These are phyloP conservation scores for Brenthis daphne DNA, from an alignment of 2,888 invertebrate genomes.

Conservation along the genomic window DNA sequence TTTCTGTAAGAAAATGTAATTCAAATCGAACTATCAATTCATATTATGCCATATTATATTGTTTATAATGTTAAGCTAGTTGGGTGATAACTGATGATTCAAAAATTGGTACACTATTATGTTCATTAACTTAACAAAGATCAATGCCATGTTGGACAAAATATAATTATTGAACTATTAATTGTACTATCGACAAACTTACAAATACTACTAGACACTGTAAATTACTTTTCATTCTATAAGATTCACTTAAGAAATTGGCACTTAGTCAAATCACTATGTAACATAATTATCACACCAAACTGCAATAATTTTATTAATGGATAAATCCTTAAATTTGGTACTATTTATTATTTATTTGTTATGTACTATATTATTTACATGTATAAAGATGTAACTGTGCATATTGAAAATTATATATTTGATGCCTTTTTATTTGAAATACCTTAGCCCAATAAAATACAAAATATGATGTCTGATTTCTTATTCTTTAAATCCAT, in stretches of 20 bases:
- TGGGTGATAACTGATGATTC: conserved; percentile 59
- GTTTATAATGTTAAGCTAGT: conserved; percentile 78
- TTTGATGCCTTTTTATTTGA: conserved; percentile 79
- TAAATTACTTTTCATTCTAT: conserved; percentile 60
- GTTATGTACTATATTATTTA: conserved; percentile 82
- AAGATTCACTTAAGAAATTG: conserved; percentile 64
- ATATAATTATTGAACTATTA: conserved; percentile 44
- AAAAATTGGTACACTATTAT: conserved; percentile 58
- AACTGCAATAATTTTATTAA: conserved; percentile 71
- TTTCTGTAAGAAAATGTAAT: conserved; percentile 77
- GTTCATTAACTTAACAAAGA: conserved; percentile 51
- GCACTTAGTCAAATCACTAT: conserved; percentile 75
- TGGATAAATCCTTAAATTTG: conserved; percentile 75
- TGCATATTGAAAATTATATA: conserved; percentile 81
- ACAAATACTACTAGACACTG: conserved; percentile 58
- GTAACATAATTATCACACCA: conserved; percentile 75
- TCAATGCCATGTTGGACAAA: conserved; percentile 65
- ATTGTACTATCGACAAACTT: conserved; percentile 53
- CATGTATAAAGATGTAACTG: conserved; percentile 82
- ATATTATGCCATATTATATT: conserved; percentile 80
- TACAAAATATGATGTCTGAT: conserved; percentile 50
- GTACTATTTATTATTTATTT: conserved; percentile 82
- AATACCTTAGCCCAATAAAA: conserved; percentile 78
- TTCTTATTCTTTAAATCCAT: conserved; percentile 38
- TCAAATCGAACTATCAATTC: conserved; percentile 76